Evolutionary conservation across 2,113 vertebrate species (phyloP).

Genomic region (Oryzias woworae): DNA sequence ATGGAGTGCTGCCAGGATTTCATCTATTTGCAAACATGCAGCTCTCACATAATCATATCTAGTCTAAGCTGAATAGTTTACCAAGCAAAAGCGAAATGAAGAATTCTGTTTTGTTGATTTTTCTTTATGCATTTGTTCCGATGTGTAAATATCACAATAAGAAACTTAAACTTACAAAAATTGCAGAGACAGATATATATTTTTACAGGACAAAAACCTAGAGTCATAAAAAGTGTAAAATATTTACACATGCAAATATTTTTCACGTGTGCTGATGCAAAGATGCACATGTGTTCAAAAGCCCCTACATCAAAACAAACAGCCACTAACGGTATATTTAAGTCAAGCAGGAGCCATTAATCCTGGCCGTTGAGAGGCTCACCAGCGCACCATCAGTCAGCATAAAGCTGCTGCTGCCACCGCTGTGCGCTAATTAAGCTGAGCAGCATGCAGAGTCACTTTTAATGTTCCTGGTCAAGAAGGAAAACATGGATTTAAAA

Average conservation of each 20-base stretch:
- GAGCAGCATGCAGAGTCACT: slow-evolving; percentile 52
- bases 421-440: slow-evolving; percentile 70
- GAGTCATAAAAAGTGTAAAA: slow-evolving; percentile 29
- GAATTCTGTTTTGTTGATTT: slow-evolving; percentile 4
- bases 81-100: background rate
- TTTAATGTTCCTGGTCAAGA: slow-evolving; percentile 64
- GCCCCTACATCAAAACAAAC: slow-evolving; percentile 25
- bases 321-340: slow-evolving; percentile 15
- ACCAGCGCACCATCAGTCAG: slow-evolving; percentile 55
- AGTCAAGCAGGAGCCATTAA: slow-evolving; percentile 57
- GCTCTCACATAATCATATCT: slow-evolving; percentile 24
- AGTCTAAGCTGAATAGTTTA: slow-evolving; percentile 20
- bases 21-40: slow-evolving; percentile 31
- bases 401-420: slow-evolving; percentile 40
- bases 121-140: slow-evolving; percentile 7
- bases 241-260: slow-evolving; percentile 34
- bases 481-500: slow-evolving; percentile 22
- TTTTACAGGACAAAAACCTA: slow-evolving; percentile 26
- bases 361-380: slow-evolving; percentile 55
- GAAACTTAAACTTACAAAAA: slow-evolving; percentile 29
- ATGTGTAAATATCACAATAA: slow-evolving; percentile 34
- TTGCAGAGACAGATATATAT: slow-evolving; percentile 3
- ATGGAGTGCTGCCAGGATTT: slow-evolving; percentile 43
- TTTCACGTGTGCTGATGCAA: slow-evolving; percentile 18
- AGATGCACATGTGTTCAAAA: slow-evolving; percentile 12